Percentiles rank a stretch among this genome's conserved stretches.
These are phyloP conservation scores for Aphyosemion australe DNA, from an alignment of 2,113 vertebrate genomes.

Conservation along the genomic window DNA sequence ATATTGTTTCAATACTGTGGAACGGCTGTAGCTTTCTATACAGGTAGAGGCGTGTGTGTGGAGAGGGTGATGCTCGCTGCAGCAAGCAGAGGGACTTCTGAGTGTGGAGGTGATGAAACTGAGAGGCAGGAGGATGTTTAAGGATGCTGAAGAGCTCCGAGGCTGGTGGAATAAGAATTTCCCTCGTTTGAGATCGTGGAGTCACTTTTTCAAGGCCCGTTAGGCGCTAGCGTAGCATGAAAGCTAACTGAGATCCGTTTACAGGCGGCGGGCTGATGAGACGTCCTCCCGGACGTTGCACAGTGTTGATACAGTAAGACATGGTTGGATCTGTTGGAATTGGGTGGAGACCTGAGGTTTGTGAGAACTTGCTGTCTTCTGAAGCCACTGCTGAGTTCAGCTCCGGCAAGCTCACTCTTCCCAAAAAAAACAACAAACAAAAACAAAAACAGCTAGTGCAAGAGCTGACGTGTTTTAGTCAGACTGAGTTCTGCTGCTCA, in stretches of 20 bases:
- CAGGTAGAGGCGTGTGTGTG: constrained; percentile 60
- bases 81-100: constrained; percentile 46
- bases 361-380: constrained; percentile 52
- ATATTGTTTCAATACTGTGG: constrained; percentile 75
- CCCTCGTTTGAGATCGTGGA: background rate
- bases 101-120: constrained; percentile 46
- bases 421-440: constrained; percentile 14
- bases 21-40: constrained; percentile 65
- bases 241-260: constrained; percentile 36
- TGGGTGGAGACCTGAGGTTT: constrained; percentile 71
- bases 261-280: constrained; percentile 13
- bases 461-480: constrained; percentile 57
- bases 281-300: constrained; percentile 41
- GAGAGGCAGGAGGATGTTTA: constrained; percentile 5
- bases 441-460: constrained; percentile 62
- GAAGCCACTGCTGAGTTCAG: constrained; percentile 38
- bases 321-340: constrained; percentile 55
- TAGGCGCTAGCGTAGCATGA: constrained; percentile 11
- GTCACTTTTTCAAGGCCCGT: constrained; percentile 1
- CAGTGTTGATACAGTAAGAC: constrained; percentile 71
- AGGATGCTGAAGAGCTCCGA: constrained; percentile 16
- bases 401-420: constrained; percentile 43
- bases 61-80: constrained; percentile 31
- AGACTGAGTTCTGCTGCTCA: constrained; percentile 37
- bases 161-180: background rate